Base-by-base conservation (phyloP, 2,888 invertebrate genomes). In the Nematopogon swammerdamellus region DNA sequence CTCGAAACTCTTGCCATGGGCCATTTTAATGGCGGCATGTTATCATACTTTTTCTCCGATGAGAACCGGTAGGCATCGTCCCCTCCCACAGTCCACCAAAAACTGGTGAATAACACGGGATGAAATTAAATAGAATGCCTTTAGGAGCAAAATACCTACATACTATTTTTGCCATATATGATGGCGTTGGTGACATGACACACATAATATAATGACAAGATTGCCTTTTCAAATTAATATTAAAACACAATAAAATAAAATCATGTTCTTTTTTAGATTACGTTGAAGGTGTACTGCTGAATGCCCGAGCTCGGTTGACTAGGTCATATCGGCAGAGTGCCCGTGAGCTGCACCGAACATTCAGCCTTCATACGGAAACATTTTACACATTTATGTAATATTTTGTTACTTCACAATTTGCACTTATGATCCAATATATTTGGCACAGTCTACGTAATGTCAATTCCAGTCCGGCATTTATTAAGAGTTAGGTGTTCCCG, bases 81-180 rank as follows among this genome's bases (percentile, higher is more conserved):
- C 14, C 49, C 29, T 58, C 56, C 19, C 47, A 54, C 2, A 57
- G 44, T n/a, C 55, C 55, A 2, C 55, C 57, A 16, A 44, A 45
- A 30, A 36, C 36, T 17, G 50, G 47, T 3, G 47, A 45, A 18
- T 47, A 50, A 14, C 36, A 19, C 14, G 50, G 50, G 6, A 20
- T 18, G 17, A 50, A 47, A 19, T 45, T 43, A 20, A 51, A 51
- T 10, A 1, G 5, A 19, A 51, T 48, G n/a, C 44, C 45, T 19
- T 42, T 4, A 3, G 47, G 14, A 16, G 50, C 6, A 45, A 10
- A 17, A 18, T 44, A 11, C 16, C 19, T 16, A 45, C 8, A 16
- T 47, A 47, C 8, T 19, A n/a, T 44, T 8, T 45, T 45, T 47
- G 45, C 54, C 3, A 36, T 4, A 14, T 36, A 14, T n/a, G 3